Evolutionary conservation across 2,888 invertebrate species (phyloP).

Genomic region (Dicyrtoma fusca): DNA sequence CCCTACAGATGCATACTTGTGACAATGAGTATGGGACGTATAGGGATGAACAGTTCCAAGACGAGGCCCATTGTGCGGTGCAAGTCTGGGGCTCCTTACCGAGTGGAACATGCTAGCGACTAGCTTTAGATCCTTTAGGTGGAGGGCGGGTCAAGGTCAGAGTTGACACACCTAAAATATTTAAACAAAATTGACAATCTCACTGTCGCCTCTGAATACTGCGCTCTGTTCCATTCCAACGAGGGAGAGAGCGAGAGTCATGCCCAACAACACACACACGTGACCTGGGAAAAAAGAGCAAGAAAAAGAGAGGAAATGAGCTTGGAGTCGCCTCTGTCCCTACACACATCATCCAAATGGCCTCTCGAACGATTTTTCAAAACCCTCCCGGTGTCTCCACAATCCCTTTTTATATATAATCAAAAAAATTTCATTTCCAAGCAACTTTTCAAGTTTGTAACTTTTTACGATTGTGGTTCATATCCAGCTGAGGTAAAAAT

Average conservation of each 20-base stretch:
- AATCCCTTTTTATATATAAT: conserved; percentile 15
- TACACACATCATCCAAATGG: too few species aligned
- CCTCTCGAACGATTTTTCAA: conserved; percentile 5
- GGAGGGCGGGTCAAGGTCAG: conserved; percentile 44
- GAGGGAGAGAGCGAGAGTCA: neutral
- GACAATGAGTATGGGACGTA: neutral
- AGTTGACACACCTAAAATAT: conserved; percentile 29
- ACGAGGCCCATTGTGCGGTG: too few species aligned
- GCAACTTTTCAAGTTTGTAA: conserved; percentile 9
- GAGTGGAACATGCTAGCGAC: conserved; percentile 10
- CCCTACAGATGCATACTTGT: too few species aligned
- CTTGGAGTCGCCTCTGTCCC: too few species aligned
- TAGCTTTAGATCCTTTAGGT: conserved; percentile 12
- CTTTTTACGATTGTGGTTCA: conserved; percentile 34
- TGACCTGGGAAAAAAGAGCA: conserved; percentile 7
- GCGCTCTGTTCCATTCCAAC: neutral
- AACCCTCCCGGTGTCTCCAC: conserved; percentile 4
- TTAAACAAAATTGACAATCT: conserved; percentile 11
- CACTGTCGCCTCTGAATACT: neutral
- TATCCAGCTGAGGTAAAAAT: conserved; percentile 48
- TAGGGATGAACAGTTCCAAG: too few species aligned
- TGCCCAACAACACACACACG: conserved; percentile 12
- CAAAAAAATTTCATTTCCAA: conserved; percentile 1
- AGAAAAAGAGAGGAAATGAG: conserved; percentile 9
- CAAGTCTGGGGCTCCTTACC: conserved; percentile 10